phyloP scores from a whole-genome alignment of 2,888 invertebrate genomes.

The Margaritifera margaritifera region DNA sequence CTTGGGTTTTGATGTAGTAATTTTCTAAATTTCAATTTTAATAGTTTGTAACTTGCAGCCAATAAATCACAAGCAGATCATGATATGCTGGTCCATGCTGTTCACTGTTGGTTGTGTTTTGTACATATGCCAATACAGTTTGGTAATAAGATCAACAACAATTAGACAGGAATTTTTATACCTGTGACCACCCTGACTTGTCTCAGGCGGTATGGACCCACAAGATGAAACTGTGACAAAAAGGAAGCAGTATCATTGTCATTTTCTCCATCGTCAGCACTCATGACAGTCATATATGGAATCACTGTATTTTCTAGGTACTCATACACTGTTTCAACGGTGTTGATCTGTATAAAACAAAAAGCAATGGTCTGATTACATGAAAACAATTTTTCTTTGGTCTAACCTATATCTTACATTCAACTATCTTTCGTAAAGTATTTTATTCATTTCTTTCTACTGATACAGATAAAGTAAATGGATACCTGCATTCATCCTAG shows the following conservation, averaged over 20 bases:
- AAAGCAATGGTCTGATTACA: background rate
- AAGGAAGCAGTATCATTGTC: slow-evolving; percentile 34
- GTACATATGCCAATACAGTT: too few species aligned
- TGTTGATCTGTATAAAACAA: slow-evolving; percentile 36
- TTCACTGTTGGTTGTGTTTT: background rate
- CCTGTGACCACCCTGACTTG: slow-evolving; percentile 45
- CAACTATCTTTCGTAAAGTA: too few species aligned
- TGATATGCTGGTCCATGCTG: too few species aligned
- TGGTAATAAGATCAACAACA: background rate
- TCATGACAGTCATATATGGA: slow-evolving; percentile 17
- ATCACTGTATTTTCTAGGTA: slow-evolving; percentile 38
- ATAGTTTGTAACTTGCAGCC: too few species aligned
- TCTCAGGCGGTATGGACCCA: slow-evolving; percentile 48
- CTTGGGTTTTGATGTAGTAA: too few species aligned
- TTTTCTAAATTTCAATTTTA: too few species aligned
- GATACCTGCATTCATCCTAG: too few species aligned
- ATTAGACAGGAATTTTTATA: slow-evolving; percentile 1
- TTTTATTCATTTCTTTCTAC: too few species aligned
- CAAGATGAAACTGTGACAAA: slow-evolving; percentile 33
- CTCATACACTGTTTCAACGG: slow-evolving; percentile 38
- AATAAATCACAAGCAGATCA: too few species aligned
- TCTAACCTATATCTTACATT: too few species aligned
- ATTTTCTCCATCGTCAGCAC: slow-evolving; percentile 27
- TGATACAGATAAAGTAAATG: too few species aligned
- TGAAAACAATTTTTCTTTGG: too few species aligned